Base-by-base conservation (phyloP, 2,888 invertebrate genomes). In the Epirrhoe alternata region DNA sequence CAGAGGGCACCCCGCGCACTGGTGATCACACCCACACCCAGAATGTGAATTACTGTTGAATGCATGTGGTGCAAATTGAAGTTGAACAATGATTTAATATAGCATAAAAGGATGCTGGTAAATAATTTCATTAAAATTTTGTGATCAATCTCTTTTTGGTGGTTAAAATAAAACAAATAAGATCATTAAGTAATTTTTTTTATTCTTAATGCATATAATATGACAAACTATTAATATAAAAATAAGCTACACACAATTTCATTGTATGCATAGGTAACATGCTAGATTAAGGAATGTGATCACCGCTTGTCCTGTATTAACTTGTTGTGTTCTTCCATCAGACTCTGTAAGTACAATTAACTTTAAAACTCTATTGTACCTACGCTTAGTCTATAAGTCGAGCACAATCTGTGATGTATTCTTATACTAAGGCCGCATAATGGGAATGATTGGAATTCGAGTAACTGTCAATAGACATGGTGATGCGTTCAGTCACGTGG, bases 241-340 rank as follows among this genome's bases (percentile, higher is more conserved):
- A 74, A 74, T 73, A 74, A 71, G 47, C 67, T 67, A 65, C 61
- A 67, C 62, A 65, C 70, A 73, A 71, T 68, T 50, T 10, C 1
- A 68, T 69, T 64, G 70, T 61, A 64, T 62, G 52, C 38, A 24
- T 51, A 45, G 52, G 64, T 35, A 65, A 72, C n/a, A 63, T 53
- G 57, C 16, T 59, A 61, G 31, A 14, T 8, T 59, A 56, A 35
- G 76, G 74, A 74, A 72, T 71, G 76, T 65, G 49, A 61, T 85
- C 84, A 86, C 74, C 84, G 85, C 70, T 72, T 74, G 77, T 80
- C 82, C 72, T 85, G 92, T 61, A 94, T 88, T 80, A 94, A 84
- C 76, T 94, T 92, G 88, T 93, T 94, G 89, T 94, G 94, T 72
- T 94, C 94, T 71, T 79, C 86, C 94, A 94, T 94, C 78, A 94